A percentile compares a stretch with the other conserved stretches of the same genome.
Conservation (phyloP, 2,797 vertebrate species). For the Lycodopsis pacificus region DNA sequence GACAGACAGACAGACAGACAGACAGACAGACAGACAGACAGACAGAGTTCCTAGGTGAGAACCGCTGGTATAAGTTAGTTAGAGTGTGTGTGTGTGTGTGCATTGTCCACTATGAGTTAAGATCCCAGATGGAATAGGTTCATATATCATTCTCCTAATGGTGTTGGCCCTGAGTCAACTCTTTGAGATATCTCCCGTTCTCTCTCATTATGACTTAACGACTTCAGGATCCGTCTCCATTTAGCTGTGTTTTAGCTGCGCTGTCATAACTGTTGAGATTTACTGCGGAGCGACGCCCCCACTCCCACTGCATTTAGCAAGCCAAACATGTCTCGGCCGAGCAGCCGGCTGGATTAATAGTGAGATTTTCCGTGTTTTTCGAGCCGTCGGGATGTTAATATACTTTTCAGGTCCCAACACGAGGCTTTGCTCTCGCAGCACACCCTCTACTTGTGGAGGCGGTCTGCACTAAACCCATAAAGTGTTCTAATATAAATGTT, state of each 20-base stretch:
- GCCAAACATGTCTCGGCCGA: conserved; percentile 58
- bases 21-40: too few relatives aligned
- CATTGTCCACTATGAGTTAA: conserved; percentile 52
- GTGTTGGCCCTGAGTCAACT: conserved; percentile 70
- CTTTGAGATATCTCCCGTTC: conserved; percentile 59
- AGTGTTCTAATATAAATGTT: conserved; percentile 69
- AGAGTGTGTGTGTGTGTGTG: conserved; percentile 19
- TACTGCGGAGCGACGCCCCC: conserved; percentile 44
- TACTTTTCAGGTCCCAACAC: conserved; percentile 46
- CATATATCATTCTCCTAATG: conserved; percentile 74
- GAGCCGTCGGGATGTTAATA: conserved; percentile 61
- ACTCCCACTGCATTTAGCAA: conserved; percentile 63
- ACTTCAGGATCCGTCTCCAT: conserved; percentile 70
- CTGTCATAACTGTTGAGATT: conserved; percentile 71
- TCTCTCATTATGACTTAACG: conserved; percentile 72
- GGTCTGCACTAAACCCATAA: conserved; percentile 33
- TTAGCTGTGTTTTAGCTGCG: conserved; percentile 64
- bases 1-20: too few relatives aligned
- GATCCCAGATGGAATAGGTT: conserved; percentile 62
- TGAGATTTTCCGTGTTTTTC: conserved; percentile 62
- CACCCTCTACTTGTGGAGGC: conserved; percentile 23
- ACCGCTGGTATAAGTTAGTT: conserved; percentile 18
- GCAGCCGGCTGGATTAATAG: conserved; percentile 58
- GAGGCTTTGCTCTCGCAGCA: conserved; percentile 33
- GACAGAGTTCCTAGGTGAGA: neutral